Conservation (phyloP, 2,797 vertebrate genomes). For the Anisognathus igniventris region DNA sequence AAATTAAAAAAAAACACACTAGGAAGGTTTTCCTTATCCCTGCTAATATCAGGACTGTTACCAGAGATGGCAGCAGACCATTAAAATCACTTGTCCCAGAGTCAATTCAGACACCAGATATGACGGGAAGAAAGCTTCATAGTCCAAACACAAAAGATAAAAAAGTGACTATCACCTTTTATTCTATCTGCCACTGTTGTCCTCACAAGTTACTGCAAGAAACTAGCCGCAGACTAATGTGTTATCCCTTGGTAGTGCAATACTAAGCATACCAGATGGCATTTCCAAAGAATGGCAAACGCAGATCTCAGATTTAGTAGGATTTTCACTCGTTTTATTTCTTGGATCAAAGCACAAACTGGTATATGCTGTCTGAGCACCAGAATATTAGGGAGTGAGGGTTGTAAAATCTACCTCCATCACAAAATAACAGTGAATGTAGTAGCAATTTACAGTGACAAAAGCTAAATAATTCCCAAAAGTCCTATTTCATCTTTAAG, state of each 20-base stretch:
- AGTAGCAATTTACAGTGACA: background rate
- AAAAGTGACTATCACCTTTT: background rate
- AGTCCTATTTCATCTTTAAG: background rate
- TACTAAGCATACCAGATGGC: background rate
- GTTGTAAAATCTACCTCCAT: background rate
- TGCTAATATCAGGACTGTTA: background rate
- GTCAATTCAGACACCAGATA: background rate
- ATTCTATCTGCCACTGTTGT: background rate
- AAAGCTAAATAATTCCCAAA: background rate
- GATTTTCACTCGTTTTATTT: background rate
- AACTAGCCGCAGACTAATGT: background rate
- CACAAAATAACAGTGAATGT: background rate
- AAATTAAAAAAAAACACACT: background rate
- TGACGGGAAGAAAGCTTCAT: background rate
- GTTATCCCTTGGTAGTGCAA: background rate
- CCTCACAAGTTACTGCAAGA: background rate
- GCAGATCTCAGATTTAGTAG: background rate
- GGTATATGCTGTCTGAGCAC: background rate
- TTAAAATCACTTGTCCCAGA: background rate
- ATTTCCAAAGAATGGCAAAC: background rate
- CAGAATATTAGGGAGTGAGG: background rate
- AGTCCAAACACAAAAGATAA: background rate
- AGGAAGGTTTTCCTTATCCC: background rate
- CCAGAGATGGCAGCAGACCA: background rate
- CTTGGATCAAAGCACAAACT: background rate